phyloP scores from a whole-genome alignment of 1,140 invertebrate species.

The Eumeta japonica region DNA sequence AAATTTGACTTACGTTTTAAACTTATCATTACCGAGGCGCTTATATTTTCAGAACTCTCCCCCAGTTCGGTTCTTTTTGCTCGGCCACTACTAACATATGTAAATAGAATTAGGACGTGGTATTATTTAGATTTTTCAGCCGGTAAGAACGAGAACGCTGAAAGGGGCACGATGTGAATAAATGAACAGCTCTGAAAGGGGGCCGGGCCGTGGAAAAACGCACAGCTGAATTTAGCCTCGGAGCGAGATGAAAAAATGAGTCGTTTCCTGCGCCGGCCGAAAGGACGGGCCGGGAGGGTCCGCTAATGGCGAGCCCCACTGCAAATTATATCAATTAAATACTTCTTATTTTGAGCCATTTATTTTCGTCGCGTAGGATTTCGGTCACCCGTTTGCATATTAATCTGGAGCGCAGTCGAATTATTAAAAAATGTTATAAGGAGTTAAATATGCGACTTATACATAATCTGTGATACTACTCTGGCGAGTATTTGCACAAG shows the following conservation, averaged over 20 bases:
- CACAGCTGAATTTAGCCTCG: constrained; percentile 34
- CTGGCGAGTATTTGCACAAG: too few relatives aligned
- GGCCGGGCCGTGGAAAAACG: constrained; percentile 28
- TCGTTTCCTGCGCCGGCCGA: constrained; percentile 27
- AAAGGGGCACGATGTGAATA: too few relatives aligned
- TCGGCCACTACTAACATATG: constrained; percentile 22
- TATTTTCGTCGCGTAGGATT: too few relatives aligned
- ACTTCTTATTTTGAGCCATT: constrained; percentile 13
- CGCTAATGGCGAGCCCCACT: constrained; percentile 36
- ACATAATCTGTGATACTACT: too few relatives aligned
- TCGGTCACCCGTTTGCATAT: too few relatives aligned
- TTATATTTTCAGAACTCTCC: constrained; percentile 1
- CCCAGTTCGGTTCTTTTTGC: constrained; percentile 18
- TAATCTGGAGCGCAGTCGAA: too few relatives aligned
- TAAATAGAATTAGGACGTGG: constrained; percentile 33
- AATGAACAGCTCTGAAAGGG: constrained; percentile 24
- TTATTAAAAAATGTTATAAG: too few relatives aligned
- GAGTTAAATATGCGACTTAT: too few relatives aligned
- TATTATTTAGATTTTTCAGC: too few relatives aligned
- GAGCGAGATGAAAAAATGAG: constrained; percentile 28
- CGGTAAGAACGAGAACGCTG: too few relatives aligned
- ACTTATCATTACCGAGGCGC: not conserved
- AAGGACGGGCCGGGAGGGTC: constrained; percentile 18
- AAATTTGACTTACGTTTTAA: not conserved
- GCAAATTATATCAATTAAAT: constrained; percentile 50